Evolutionary conservation across 2,888 invertebrate species (phyloP).

Genomic region (Lamellibrachia columna): DNA sequence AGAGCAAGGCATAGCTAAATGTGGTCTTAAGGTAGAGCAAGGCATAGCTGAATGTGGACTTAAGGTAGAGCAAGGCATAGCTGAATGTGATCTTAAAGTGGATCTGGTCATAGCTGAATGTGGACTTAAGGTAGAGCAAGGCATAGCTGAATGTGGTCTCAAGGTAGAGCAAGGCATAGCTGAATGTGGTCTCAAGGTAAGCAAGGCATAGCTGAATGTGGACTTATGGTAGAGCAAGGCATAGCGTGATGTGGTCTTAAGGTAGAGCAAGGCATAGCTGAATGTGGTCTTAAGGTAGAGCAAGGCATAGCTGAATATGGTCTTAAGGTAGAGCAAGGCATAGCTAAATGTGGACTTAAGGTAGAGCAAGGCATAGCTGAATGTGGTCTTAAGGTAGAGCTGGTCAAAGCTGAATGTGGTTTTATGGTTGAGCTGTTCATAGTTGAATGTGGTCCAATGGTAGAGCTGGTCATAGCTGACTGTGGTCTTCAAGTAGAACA

Average conservation of each 20-base stretch:
- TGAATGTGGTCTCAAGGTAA: background rate
- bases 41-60: background rate
- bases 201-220: background rate
- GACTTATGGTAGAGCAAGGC: too few species aligned
- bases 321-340: background rate
- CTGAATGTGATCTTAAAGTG: background rate
- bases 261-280: background rate
- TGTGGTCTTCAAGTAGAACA: background rate
- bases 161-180: background rate
- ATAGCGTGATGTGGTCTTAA: background rate
- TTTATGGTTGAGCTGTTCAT: background rate
- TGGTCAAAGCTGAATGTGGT: background rate
- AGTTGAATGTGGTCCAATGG: background rate
- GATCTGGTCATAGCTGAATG: background rate
- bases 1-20: background rate
- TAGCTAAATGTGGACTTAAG: background rate
- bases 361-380: background rate
- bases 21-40: background rate
- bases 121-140: background rate
- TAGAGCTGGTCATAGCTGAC: background rate
- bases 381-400: background rate
- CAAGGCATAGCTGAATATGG: background rate
- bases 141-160: background rate
- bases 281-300: background rate
- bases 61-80: background rate